Conservation (phyloP, 2,797 vertebrate genomes). For the Coranthus polyacanthus region DNA sequence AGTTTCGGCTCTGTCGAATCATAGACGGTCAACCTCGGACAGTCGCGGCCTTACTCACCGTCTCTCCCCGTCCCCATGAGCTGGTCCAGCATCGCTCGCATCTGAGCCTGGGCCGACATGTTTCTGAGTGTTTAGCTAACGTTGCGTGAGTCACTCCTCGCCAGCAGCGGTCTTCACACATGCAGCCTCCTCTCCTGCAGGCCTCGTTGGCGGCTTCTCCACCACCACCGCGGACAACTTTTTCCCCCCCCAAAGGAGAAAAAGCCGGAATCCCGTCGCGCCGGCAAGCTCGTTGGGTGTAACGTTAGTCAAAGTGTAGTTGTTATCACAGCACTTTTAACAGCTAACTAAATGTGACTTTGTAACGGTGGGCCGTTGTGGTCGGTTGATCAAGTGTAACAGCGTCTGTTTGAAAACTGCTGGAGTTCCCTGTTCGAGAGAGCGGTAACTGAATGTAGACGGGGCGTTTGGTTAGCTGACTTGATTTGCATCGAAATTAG, state of each 20-base stretch:
- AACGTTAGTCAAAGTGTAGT: neutral
- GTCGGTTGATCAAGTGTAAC: constrained; percentile 53
- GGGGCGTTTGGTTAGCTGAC: constrained; percentile 20
- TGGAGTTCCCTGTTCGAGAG: constrained; percentile 49
- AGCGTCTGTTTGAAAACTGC: constrained; percentile 72
- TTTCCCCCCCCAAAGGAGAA: constrained; percentile 36
- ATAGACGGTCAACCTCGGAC: neutral
- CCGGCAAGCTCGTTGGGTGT: neutral
- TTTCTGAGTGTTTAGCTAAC: constrained; percentile 49
- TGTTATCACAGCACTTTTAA: constrained; percentile 29
- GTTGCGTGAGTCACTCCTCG: constrained; percentile 54
- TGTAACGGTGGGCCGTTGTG: constrained; percentile 36
- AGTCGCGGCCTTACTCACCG: constrained; percentile 88
- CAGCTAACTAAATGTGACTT: constrained; percentile 44
- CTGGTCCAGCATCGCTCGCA: constrained; percentile 99
- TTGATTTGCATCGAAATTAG: constrained; percentile 6
- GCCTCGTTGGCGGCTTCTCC: constrained; percentile 65
- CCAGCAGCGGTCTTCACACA: constrained; percentile 62
- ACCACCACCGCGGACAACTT: constrained; percentile 59
- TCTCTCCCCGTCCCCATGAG: constrained; percentile 98
- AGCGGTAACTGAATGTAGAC: constrained; percentile 40
- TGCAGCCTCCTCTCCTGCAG: constrained; percentile 65
- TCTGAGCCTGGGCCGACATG: constrained; percentile 99
- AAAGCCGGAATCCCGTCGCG: constrained; percentile 18
- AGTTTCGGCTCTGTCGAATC: no score